Percentiles rank a stretch among this genome's conserved stretches.
These are phyloP conservation scores for Trissoscelio sp. DNA, from an alignment of 2,888 invertebrate genomes.

Conservation along the genomic window DNA sequence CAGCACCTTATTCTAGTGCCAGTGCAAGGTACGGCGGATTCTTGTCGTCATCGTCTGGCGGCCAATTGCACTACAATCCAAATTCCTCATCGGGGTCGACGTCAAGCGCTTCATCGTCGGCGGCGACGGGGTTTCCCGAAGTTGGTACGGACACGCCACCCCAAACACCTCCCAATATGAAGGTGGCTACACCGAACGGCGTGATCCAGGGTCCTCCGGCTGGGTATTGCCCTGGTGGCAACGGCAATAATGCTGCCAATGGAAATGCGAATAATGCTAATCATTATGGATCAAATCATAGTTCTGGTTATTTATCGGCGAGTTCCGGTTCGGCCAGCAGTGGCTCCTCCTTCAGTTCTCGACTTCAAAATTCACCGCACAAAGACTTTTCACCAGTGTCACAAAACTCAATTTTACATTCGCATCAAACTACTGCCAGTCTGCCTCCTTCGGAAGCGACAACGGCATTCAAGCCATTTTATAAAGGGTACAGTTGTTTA, in stretches of 20 bases:
- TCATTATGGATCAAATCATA: slow-evolving; percentile 77
- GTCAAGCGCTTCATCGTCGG: slow-evolving; percentile 86
- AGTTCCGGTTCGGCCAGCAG: slow-evolving; percentile 85
- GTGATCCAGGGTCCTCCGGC: slow-evolving; percentile 85
- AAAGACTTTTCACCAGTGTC: slow-evolving; percentile 81
- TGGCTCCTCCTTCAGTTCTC: slow-evolving; percentile 84
- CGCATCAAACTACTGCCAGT: slow-evolving; percentile 81
- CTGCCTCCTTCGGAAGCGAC: slow-evolving; percentile 82
- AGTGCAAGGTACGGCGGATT: slow-evolving; percentile 83
- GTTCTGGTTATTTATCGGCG: slow-evolving; percentile 84
- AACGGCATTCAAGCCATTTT: slow-evolving; percentile 94
- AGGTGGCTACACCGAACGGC: slow-evolving; percentile 88
- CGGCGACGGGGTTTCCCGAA: slow-evolving; percentile 93
- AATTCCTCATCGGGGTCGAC: slow-evolving; percentile 80
- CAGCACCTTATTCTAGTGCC: slow-evolving; percentile 83
- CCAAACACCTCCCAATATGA: slow-evolving; percentile 97
- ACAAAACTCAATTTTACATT: slow-evolving; percentile 81
- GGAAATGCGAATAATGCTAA: slow-evolving; percentile 74
- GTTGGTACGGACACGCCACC: slow-evolving; percentile 95
- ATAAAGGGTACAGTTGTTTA: slow-evolving; percentile 89
- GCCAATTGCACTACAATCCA: slow-evolving; percentile 81
- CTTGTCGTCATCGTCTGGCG: slow-evolving; percentile 80
- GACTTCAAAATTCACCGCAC: slow-evolving; percentile 83
- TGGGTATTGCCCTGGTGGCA: slow-evolving; percentile 89
- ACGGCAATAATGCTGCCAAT: slow-evolving; percentile 79